Evolutionary conservation across 2,797 vertebrate species (phyloP), one percentile per base, ranked within the genome.

Genomic region (Loriculus beryllinus): DNA sequence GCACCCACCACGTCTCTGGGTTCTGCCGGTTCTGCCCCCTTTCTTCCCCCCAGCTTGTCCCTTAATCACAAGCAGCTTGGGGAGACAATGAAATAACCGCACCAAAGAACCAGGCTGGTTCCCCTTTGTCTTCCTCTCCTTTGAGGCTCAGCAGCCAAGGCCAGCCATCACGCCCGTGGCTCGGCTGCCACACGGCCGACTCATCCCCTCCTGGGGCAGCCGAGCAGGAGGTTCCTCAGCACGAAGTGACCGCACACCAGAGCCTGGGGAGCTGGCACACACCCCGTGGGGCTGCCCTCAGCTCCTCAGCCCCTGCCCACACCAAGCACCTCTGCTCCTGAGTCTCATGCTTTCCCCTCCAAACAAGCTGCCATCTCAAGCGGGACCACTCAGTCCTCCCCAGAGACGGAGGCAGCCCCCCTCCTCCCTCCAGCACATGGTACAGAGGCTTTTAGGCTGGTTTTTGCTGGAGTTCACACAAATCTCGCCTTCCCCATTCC

Each of bases 31-130:
- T 85, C 72, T 79, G 75, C 75, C 90, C 72, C 88, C 69, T 16
- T 49, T 48, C 7, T 57, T 6, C 23, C 59, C 42, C 29, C 52
- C 52, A 85, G 92, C 82, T 87, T 71, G 39, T 81, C 82, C 59
- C 74, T 86, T 94, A 92, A 94, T 92, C 80, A 72, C 70, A 86
- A 95, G 82, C 96, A 96, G 93, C 88, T 88, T 89, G 88, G 78
- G 60, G 68, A 92, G 78, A 95, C 93, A 94, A 95, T 92, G 89
- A 71, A 94, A 40, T n/a, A 91, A 91, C 91, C 60, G 2, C 88
- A 95, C 93, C 88, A 89, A 93, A 92, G 86, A 51, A 40, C 43
- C 97, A 98, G 97, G 97, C 97, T 97, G 5, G 51, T 77, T 94
- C 63, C 70, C 47, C 69, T 90, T 92, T 93, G 85, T 95, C 85